These are phyloP conservation scores for Trachelus iudaicus DNA, from an alignment of 2,888 invertebrate species.

Conservation along the genomic window DNA sequence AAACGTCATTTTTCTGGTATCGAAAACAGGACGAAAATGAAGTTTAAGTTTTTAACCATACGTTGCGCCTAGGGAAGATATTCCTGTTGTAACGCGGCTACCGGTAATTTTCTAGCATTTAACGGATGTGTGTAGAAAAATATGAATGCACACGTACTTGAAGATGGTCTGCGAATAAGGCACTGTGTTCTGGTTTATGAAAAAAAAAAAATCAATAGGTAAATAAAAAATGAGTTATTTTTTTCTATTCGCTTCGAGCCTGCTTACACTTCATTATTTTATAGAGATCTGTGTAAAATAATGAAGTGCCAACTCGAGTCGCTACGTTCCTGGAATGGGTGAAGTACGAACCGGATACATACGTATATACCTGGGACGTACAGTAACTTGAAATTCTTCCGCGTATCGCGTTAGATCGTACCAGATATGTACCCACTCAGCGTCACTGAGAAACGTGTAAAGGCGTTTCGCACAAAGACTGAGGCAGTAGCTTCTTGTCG, in stretches of 20 bases:
- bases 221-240: conserved; percentile 39
- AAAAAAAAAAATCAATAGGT: not conserved
- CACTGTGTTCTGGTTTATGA: not conserved
- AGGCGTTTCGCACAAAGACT: not conserved
- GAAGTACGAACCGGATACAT: not conserved
- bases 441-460: not conserved
- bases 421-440: not conserved
- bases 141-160: conserved; percentile 34
- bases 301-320: not conserved
- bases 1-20: not conserved
- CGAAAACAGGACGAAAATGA: not conserved
- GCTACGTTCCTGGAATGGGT: not conserved
- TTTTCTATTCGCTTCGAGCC: conserved; percentile 26
- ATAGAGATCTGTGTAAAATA: not conserved
- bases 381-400: not conserved
- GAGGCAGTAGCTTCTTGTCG: not conserved
- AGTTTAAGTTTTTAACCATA: not conserved
- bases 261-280: conserved; percentile 54
- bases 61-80: not conserved
- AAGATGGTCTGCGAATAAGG: not conserved
- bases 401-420: not conserved
- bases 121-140: conserved; percentile 39
- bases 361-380: not conserved
- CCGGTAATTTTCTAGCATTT: conserved; percentile 50
- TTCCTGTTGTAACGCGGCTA: conserved; percentile 24